A percentile compares a stretch with the other conserved stretches of the same genome.
phyloP scores from a whole-genome alignment of 2,888 invertebrate species.

The Ornithoptera priamus region DNA sequence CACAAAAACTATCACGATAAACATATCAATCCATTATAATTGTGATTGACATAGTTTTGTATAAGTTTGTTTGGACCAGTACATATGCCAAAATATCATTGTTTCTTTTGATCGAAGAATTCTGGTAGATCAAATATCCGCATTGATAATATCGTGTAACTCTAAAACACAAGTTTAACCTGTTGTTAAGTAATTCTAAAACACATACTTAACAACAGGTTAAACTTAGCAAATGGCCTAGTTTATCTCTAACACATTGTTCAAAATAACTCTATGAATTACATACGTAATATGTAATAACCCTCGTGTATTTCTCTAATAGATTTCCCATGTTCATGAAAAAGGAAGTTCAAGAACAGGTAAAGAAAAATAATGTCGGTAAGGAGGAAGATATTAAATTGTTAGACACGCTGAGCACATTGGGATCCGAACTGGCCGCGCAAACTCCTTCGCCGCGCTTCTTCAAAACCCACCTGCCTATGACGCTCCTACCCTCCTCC shows the following conservation, averaged over 20 bases:
- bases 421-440: slow-evolving; percentile 1
- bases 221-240: not conserved
- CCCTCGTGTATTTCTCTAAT: not conserved
- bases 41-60: too few relatives aligned
- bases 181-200: too few relatives aligned
- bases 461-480: slow-evolving; percentile 82
- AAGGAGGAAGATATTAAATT: slow-evolving; percentile 1
- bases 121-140: too few relatives aligned
- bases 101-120: not conserved
- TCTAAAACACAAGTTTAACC: too few relatives aligned
- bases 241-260: not conserved
- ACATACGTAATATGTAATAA: not conserved
- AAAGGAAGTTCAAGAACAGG: slow-evolving; percentile 1
- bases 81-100: not conserved
- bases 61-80: too few relatives aligned
- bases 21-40: too few relatives aligned
- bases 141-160: not conserved
- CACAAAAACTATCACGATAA: too few relatives aligned
- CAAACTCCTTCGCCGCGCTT: slow-evolving; percentile 44
- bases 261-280: not conserved
- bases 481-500: slow-evolving; percentile 82
- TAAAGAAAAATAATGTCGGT: slow-evolving; percentile 2
- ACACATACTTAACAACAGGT: not conserved
- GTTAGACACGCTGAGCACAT: not conserved
- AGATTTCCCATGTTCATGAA: slow-evolving; percentile 19